A percentile compares a stretch with the other conserved stretches of the same genome.
phyloP scores from a whole-genome alignment of 2,888 invertebrate species.

The Arenicola marina region DNA sequence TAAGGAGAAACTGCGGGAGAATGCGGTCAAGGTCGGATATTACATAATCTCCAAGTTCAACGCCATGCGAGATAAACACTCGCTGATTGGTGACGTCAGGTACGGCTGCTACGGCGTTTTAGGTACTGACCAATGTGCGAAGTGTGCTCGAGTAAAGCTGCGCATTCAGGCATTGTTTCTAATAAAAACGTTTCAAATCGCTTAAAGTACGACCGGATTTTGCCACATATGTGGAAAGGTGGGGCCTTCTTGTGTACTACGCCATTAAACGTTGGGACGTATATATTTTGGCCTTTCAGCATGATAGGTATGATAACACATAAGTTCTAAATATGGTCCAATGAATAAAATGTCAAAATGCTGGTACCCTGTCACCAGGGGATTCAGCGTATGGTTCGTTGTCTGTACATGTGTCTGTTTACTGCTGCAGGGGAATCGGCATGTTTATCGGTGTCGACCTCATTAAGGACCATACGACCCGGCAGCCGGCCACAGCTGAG shows the following conservation, averaged over 20 bases:
- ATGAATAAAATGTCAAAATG: no score
- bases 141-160: no score
- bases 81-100: constrained; percentile 72
- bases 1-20: constrained; percentile 80
- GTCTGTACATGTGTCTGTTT: background rate
- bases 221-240: no score
- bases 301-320: no score
- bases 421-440: constrained; percentile 74
- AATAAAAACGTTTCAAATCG: no score
- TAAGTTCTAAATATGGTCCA: no score
- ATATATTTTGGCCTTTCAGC: no score
- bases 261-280: no score
- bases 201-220: no score
- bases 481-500: constrained; percentile 81
- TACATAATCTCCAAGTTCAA: constrained; percentile 72
- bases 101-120: constrained; percentile 26
- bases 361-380: no score
- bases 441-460: constrained; percentile 94
- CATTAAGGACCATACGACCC: constrained; percentile 76
- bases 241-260: no score
- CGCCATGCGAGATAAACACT: constrained; percentile 74
- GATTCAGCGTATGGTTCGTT: background rate
- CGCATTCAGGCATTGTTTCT: no score
- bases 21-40: constrained; percentile 81
- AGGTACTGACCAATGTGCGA: background rate